phyloP scores from a whole-genome alignment of 2,113 vertebrate genomes.

The Gymnorhina tibicen region DNA sequence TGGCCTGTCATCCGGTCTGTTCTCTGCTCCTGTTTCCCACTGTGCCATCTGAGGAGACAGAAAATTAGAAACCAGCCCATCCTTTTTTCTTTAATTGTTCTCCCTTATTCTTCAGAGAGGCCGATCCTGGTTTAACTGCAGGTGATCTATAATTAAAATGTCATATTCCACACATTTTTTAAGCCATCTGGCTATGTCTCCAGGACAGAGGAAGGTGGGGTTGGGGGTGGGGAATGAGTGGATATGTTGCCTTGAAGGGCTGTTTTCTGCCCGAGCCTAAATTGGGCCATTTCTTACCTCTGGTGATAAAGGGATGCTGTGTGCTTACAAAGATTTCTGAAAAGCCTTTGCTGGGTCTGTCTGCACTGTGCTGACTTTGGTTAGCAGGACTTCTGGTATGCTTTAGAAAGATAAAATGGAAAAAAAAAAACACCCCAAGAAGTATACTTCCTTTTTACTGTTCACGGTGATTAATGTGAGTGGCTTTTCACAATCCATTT shows the following conservation, averaged over 20 bases:
- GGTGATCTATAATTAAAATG: background rate
- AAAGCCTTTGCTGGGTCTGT: background rate
- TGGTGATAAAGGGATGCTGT: background rate
- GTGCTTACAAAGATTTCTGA: background rate
- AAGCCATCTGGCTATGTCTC: background rate
- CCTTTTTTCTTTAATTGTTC: background rate
- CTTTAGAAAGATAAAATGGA: slow-evolving; percentile 1
- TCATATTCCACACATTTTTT: background rate
- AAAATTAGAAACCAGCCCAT: background rate
- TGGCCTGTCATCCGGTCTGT: background rate
- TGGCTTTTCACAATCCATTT: slow-evolving; percentile 28
- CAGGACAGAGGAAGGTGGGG: background rate
- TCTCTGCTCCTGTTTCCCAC: background rate
- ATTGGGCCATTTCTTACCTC: background rate
- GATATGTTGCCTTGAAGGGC: rapidly evolving
- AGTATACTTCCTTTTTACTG: background rate
- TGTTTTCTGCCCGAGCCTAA: background rate
- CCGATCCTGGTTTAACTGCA: background rate
- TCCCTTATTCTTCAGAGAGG: background rate
- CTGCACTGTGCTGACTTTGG: background rate
- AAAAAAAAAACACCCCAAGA: background rate
- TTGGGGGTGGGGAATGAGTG: background rate
- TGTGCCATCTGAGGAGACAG: background rate
- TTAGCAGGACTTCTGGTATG: background rate
- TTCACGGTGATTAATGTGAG: slow-evolving; percentile 16